Evolutionary conservation across 2,888 invertebrate species (phyloP), one percentile per base, ranked within the genome.

Genomic region (Malacosoma neustria): DNA sequence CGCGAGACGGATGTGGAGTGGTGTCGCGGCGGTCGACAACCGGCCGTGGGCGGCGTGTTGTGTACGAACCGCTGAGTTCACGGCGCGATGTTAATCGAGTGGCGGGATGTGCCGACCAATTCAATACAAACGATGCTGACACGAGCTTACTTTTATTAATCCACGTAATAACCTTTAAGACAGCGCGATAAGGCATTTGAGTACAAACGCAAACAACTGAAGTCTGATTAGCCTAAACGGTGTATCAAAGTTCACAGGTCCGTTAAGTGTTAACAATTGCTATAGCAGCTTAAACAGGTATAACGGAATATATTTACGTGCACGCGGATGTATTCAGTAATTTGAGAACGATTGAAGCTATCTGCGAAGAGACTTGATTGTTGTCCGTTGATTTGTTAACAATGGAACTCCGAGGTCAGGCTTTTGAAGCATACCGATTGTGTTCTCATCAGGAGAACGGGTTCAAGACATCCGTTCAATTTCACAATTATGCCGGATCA

Each of bases 1-100:
- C 64, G 62, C 61, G 61, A 59, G 67, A 69, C 76, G 81, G 80
- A 82, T 80, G 77, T 65, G 55, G 58, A 51, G 60, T 63, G 65
- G 64, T 58, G 65, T 57, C 61, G n/a, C n/a, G 65, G 62, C 61
- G 63, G 54, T 62, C 67, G 59, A 48, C 58, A 45, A 46, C 50
- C 44, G 49, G 43, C 47, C 58, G 75, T 73, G 69, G 76, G 74
- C 62, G 66, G 57, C 61, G 51, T 59, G 61, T 69, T 69, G 60
- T 65, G 57, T 55, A 58, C 63, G 65, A 66, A 56, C 63, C 51
- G 64, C 62, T 66, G 69, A 64, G 61, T 65, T 67, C 59, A 66
- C 51, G 53, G 60, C 57, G 52, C 48, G 49, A 54, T 56, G 51
- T 54, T 68, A 67, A 71, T 62, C 58, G 60, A 64, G 51, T 48